Conservation (phyloP, 2,113 vertebrate species). For the Mirza zaza region DNA sequence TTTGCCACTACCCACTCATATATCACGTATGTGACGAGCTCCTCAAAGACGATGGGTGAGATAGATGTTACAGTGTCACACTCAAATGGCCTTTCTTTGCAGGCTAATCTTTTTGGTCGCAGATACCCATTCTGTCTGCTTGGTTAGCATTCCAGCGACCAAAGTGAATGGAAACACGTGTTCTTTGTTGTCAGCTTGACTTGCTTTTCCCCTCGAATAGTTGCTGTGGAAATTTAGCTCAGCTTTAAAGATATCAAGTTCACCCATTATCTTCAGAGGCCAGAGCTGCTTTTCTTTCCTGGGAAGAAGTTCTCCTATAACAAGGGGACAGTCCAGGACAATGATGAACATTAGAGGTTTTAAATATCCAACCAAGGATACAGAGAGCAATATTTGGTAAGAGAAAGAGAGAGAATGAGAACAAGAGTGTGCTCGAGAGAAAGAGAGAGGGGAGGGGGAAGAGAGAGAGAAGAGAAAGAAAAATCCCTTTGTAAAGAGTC, state of each 20-base stretch:
- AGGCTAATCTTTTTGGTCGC: slow-evolving; percentile 69
- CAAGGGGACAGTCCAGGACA: slow-evolving; percentile 60
- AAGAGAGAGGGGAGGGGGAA: background rate
- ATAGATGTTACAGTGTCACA: background rate
- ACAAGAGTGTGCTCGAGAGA: background rate
- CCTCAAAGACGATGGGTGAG: background rate
- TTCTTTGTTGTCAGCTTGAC: slow-evolving; percentile 75
- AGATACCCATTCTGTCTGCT: slow-evolving; percentile 58
- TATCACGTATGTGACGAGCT: background rate
- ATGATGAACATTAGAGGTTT: slow-evolving; percentile 62
- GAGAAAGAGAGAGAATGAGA: background rate
- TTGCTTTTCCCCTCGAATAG: slow-evolving; percentile 69
- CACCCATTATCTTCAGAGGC: slow-evolving; percentile 53
- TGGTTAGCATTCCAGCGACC: slow-evolving; percentile 60
- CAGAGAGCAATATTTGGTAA: slow-evolving; percentile 18
- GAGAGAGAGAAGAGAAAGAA: background rate
- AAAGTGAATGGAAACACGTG: slow-evolving; percentile 61
- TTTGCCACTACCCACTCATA: background rate
- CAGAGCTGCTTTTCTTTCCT: slow-evolving; percentile 62
- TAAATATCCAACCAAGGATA: slow-evolving; percentile 68
- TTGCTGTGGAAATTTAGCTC: slow-evolving; percentile 72
- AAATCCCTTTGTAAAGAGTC: slow-evolving; percentile 24
- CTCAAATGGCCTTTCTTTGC: background rate
- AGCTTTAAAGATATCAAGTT: slow-evolving; percentile 62
- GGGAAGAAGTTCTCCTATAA: slow-evolving; percentile 66